These are phyloP conservation scores for Centruroides sculpturatus DNA, from an alignment of 1,140 invertebrate species.

Conservation along the genomic window DNA sequence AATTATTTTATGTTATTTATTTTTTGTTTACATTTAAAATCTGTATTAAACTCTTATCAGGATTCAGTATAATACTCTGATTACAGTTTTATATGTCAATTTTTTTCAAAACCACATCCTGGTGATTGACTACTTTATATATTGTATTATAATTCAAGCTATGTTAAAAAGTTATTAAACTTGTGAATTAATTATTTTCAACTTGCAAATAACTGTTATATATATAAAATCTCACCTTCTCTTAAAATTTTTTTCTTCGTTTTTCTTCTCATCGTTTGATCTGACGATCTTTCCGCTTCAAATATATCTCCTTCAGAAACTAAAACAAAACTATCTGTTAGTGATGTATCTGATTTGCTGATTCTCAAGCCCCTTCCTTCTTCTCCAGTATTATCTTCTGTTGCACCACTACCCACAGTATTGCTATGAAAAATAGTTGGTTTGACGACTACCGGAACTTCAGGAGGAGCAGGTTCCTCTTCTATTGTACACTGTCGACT, in stretches of 20 bases:
- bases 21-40: too few relatives aligned
- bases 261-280: slow-evolving; percentile 11
- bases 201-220: too few relatives aligned
- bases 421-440: not conserved
- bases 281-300: slow-evolving; percentile 18
- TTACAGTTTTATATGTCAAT: too few relatives aligned
- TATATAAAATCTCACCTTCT: slow-evolving; percentile 1
- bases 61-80: too few relatives aligned
- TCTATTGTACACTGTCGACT: not conserved
- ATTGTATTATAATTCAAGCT: too few relatives aligned
- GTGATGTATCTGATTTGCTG: slow-evolving; percentile 78
- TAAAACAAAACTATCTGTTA: slow-evolving; percentile 79
- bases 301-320: slow-evolving; percentile 43
- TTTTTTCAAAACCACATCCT: too few relatives aligned
- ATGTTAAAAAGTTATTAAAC: too few relatives aligned
- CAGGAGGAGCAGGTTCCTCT: not conserved
- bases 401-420: not conserved
- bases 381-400: not conserved
- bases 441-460: too few relatives aligned
- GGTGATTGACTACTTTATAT: too few relatives aligned
- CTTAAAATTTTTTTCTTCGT: slow-evolving; percentile 8
- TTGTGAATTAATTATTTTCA: too few relatives aligned
- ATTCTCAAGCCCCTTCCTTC: slow-evolving; percentile 7
- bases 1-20: too few relatives aligned
- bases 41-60: too few relatives aligned